Evolutionary conservation across 1,140 invertebrate species (phyloP), one percentile per base, ranked within the genome.

Genomic region (Nasonia vitripennis): DNA sequence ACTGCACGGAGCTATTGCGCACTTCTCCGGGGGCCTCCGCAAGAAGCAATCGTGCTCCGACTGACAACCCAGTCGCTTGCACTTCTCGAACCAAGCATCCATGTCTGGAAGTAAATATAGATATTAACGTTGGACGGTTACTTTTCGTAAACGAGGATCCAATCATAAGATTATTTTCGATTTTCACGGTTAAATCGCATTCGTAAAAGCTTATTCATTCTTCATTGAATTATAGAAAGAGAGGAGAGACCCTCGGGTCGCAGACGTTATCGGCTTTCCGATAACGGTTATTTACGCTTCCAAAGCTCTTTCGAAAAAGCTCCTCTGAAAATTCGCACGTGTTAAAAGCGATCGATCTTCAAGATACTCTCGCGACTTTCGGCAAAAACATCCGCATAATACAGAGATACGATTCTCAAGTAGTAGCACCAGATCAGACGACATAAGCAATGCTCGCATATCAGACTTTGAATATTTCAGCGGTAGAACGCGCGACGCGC

Each of bases 31-130:
- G 3, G 90, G 88, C 81, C 78, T 89, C 34, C 91, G 83, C 2
- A 92, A 81, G 37, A 92, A 92, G 70, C 91, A 92, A 20, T 92
- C 89, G 20, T 89, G 86, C 73, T 91, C 87, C 0, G 91, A 92
- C 0, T 81, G 51, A 79, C 91, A 92, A 4, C 89, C 89, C 9
- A 91, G 75, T 51, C 31, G 73, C 85, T 86, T 89, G 78, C 91
- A 92, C 71, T 77, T 78, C 0, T 87, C 86, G 37, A 89, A 81
- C 89, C 89, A 92, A 17, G 4, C 79, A 5, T 87, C 67, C 4
- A 89, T 89, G 5, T 91, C 91, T 92, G 67, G 0, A 81, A 77
- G 5, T 62, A 17, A n/a, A 20, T 5, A 17, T 17, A 55, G 51
- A 5, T 2, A 5, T 20, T 5, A 17, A 12, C 45, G 10, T 48